A percentile compares a stretch with the other conserved stretches of the same genome.
phyloP scores from a whole-genome alignment of 2,113 vertebrate genomes.

The Alethe diademata region DNA sequence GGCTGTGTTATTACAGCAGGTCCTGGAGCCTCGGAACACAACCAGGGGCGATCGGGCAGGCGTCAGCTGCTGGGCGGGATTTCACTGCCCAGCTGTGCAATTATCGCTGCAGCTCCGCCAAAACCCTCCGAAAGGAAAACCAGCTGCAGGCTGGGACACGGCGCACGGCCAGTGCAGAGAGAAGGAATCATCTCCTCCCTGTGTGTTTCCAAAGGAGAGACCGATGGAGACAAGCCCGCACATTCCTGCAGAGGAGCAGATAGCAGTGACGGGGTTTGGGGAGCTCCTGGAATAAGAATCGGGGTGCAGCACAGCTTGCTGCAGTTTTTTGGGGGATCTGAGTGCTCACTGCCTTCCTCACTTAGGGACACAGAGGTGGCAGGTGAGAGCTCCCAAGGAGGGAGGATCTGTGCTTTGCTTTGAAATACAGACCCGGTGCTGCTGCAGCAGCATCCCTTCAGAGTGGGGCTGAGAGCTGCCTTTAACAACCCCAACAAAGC shows the following conservation, averaged over 20 bases:
- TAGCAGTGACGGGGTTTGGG: neutral
- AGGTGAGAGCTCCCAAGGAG: neutral
- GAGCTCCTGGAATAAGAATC: neutral
- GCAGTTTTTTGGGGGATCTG: neutral
- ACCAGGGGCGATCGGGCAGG: constrained; percentile 49
- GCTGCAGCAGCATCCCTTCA: neutral
- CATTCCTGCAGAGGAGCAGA: neutral
- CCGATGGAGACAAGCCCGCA: rapidly evolving
- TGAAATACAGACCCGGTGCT: neutral
- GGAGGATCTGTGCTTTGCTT: neutral
- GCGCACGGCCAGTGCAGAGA: neutral
- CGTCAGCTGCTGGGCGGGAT: constrained; percentile 50
- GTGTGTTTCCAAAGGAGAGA: neutral
- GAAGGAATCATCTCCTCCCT: neutral
- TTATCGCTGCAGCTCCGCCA: constrained; percentile 28
- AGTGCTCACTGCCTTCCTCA: neutral
- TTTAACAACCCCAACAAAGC: neutral
- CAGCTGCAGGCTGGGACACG: constrained; percentile 34
- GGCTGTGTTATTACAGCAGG: constrained; percentile 61
- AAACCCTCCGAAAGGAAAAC: constrained; percentile 16
- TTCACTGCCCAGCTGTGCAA: constrained; percentile 58
- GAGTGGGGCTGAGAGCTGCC: neutral
- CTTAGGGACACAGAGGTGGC: neutral
- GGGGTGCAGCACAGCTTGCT: neutral
- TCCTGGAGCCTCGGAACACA: neutral